phyloP scores from a whole-genome alignment of 2,113 vertebrate species.

The Oenanthe melanoleuca region DNA sequence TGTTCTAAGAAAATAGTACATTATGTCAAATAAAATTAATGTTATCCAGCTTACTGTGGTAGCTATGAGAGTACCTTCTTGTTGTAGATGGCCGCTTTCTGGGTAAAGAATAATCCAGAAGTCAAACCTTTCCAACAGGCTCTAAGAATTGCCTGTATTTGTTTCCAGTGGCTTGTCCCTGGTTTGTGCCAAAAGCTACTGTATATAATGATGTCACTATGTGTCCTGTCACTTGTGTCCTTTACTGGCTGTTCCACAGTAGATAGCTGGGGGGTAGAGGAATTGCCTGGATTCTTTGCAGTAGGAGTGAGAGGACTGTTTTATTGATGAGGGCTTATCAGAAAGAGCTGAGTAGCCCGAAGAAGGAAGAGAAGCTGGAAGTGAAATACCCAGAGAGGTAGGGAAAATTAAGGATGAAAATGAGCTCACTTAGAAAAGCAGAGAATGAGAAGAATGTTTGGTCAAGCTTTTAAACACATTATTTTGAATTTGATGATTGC shows the following conservation, averaged over 20 bases:
- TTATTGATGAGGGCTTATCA: neutral
- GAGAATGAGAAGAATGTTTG: neutral
- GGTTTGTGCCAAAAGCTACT: neutral
- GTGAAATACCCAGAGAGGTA: neutral
- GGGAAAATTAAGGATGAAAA: neutral
- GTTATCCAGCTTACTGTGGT: neutral
- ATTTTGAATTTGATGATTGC: neutral
- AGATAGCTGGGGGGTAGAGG: neutral
- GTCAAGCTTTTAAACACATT: neutral
- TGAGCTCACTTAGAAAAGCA: neutral
- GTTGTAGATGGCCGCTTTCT: neutral
- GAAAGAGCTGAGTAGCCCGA: neutral
- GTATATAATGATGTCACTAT: neutral
- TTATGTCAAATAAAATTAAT: neutral
- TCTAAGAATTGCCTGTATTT: neutral
- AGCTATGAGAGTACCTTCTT: neutral
- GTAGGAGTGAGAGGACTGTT: neutral
- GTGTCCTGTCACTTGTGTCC: neutral
- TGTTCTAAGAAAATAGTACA: neutral
- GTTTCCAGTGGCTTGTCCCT: neutral
- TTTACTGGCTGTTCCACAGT: neutral
- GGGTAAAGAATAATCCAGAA: neutral
- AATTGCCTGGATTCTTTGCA: neutral
- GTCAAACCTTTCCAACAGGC: neutral
- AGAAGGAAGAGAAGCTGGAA: neutral